These are phyloP conservation scores for Dicaeum eximium DNA, from an alignment of 2,113 vertebrate genomes.

Conservation along the genomic window DNA sequence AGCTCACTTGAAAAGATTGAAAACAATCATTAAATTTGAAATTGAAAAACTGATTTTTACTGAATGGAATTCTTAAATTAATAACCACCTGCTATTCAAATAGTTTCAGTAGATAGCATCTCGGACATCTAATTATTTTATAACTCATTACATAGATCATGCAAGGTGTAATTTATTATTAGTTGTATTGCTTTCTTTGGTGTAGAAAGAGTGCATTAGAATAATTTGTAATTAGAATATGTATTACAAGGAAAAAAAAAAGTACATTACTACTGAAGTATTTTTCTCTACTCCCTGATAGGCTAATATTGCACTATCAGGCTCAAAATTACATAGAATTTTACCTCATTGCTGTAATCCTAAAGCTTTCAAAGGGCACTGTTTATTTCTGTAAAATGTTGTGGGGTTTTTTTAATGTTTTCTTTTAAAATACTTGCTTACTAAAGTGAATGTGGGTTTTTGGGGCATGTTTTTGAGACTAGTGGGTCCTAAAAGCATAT, in stretches of 20 bases:
- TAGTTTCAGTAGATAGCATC: not conserved
- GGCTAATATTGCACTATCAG: not conserved
- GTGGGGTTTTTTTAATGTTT: not conserved
- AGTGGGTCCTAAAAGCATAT: not conserved
- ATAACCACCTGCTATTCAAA: not conserved
- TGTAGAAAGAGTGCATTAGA: not conserved
- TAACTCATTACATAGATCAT: not conserved
- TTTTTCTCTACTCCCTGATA: not conserved
- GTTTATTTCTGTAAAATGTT: not conserved
- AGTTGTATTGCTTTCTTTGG: not conserved
- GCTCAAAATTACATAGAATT: not conserved
- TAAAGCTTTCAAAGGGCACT: not conserved
- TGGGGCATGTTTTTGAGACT: not conserved
- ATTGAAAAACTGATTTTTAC: not conserved
- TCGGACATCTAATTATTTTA: not conserved
- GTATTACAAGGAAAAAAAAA: not conserved
- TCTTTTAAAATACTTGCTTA: not conserved
- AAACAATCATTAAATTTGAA: not conserved
- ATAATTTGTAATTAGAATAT: not conserved
- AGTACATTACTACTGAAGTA: not conserved
- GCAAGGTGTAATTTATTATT: not conserved
- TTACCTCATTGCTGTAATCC: not conserved
- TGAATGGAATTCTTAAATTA: not conserved
- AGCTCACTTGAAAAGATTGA: slow-evolving; percentile 3
- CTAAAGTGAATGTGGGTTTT: not conserved